Evolutionary conservation across 2,888 invertebrate species (phyloP).

Genomic region (Perithous albicinctus): DNA sequence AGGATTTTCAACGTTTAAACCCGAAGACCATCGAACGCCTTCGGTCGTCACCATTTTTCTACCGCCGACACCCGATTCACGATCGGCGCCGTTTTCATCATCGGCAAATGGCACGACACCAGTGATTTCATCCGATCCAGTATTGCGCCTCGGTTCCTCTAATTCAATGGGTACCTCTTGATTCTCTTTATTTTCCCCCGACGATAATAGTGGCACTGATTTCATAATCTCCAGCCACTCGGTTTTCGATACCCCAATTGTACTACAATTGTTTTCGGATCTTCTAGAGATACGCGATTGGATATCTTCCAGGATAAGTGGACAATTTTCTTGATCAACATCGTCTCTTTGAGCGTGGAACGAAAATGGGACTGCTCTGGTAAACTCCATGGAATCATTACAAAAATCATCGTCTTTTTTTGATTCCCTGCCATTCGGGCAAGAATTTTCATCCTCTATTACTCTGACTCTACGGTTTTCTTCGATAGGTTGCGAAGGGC

Average conservation of each 20-base stretch:
- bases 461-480: background rate
- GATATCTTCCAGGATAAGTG: background rate
- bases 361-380: conserved; percentile 43
- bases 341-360: background rate
- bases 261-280: background rate
- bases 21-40: conserved; percentile 19
- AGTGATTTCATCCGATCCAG: conserved; percentile 5
- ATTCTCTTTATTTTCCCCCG: background rate
- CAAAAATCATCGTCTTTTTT: conserved; percentile 15
- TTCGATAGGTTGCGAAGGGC: background rate
- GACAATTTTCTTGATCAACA: conserved; percentile 44
- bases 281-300: background rate
- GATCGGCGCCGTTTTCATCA: background rate
- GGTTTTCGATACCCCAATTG: background rate
- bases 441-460: background rate
- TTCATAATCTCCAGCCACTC: conserved; percentile 6
- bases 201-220: background rate
- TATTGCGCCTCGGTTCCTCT: background rate
- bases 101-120: conserved; percentile 14
- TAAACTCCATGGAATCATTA: conserved; percentile 65
- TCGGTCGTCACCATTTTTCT: conserved; percentile 67
- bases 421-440: background rate
- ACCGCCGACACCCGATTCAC: background rate
- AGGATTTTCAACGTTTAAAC: background rate
- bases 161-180: background rate